phyloP scores from a whole-genome alignment of 2,113 vertebrate species.

The Nothoprocta perdicaria region DNA sequence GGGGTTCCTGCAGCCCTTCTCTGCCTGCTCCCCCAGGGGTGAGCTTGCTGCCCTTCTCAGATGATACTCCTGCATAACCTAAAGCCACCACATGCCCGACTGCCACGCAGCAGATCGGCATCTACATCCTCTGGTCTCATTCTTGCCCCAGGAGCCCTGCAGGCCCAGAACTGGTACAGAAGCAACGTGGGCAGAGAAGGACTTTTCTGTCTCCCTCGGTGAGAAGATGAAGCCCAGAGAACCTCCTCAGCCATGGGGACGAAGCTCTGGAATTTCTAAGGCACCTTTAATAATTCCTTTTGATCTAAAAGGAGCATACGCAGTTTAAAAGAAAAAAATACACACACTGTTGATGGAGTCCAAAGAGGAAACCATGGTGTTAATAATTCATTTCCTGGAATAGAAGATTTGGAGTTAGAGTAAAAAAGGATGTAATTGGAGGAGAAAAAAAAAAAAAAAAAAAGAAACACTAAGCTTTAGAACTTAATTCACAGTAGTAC shows the following conservation, averaged over 20 bases:
- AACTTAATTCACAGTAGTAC: background rate
- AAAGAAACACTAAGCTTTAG: background rate
- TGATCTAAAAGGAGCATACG: background rate
- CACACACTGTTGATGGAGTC: background rate
- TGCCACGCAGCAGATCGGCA: conserved; percentile 17
- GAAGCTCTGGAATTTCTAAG: background rate
- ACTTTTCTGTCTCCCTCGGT: background rate
- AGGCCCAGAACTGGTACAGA: conserved; percentile 25
- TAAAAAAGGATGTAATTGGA: background rate
- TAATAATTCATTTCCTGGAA: background rate
- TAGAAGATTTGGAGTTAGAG: background rate
- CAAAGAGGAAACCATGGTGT: background rate
- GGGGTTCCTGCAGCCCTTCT: background rate
- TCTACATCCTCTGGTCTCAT: conserved; percentile 17
- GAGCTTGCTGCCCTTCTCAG: background rate
- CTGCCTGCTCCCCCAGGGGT: background rate
- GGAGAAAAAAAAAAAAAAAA: background rate
- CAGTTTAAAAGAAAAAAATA: too few species aligned
- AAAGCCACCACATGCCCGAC: background rate
- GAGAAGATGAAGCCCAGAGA: background rate
- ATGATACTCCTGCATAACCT: too few species aligned
- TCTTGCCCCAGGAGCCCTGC: background rate
- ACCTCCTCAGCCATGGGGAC: background rate
- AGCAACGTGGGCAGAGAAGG: background rate
- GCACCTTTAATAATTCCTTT: background rate